Base-by-base conservation (phyloP, 37 sponge, comb jelly and placozoan species). In the Corticium candelabrum region DNA sequence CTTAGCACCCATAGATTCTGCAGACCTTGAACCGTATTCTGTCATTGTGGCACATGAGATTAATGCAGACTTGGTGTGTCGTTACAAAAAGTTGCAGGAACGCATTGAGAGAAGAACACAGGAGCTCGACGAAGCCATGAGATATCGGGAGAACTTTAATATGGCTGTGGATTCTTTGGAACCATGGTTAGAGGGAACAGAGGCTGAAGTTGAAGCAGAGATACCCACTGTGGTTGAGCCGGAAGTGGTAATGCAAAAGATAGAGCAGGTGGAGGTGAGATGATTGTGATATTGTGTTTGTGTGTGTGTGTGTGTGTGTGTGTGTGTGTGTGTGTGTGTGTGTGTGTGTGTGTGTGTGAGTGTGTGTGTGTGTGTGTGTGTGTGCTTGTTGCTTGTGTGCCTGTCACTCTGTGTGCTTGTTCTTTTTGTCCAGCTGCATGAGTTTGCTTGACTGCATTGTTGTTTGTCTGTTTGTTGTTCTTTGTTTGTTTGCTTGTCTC, bases 181-280 rank as follows among this genome's bases (percentile, higher is more conserved):
- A 41, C 40, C 74, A 40, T 90, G 89, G 91, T 77, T 90, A 4
- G 71, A 0, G 4, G 77, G 69, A 3, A 76, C 41, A 34, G 91
- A 87, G 76, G 67, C 7, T 30, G 73, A 37, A 68, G 31, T 84
- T 5, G 33, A 30, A 31, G 39, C 35, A 3, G 41, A 57, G 40
- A 79, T 74, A 7, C 78, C 77, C 0, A 67, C 84, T 0, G 30
- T 87, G 35, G 84, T 87, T 30, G 85, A 87, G 68, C 81, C 85
- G 37, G 88, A 83, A 27, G 82, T 82, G 1, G 57, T 90, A 41
- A 81, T 83, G 67, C 40, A 67, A 37, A 82, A 84, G 29, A 38
- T 84, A 35, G 80, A 81, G 21, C 37, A 88, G 68, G 79, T 88
- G 36, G 70, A 85, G 86, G 86, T 88, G 34, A 37, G 38, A 50